Evolutionary conservation across 2,797 vertebrate genomes (phyloP).

Genomic region (Scolopax rusticola): DNA sequence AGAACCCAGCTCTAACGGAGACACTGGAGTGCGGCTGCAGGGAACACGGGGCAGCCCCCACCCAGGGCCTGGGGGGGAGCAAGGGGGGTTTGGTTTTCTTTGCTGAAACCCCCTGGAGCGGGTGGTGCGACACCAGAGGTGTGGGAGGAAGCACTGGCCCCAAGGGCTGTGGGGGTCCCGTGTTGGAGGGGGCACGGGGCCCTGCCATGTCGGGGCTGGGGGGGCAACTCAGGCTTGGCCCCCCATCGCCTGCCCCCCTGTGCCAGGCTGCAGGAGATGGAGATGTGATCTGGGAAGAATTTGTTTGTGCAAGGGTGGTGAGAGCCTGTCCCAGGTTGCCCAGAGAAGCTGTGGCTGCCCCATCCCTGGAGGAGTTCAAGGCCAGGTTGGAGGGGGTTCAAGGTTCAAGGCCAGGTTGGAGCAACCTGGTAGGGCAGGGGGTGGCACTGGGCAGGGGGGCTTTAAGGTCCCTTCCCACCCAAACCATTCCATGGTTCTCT

Average conservation of each 20-base stretch:
- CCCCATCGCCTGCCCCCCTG: fast-evolving
- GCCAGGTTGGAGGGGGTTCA: neutral
- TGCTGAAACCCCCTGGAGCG: fast-evolving
- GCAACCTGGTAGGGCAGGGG: neutral
- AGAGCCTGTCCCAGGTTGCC: too few species aligned
- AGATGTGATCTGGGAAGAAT: too few species aligned
- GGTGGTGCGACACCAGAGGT: fast-evolving
- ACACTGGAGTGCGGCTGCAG: neutral
- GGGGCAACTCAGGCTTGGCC: neutral
- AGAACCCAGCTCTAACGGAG: neutral
- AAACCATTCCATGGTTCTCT: neutral
- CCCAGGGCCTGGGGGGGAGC: fast-evolving
- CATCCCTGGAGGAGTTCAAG: neutral
- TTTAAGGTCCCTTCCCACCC: neutral
- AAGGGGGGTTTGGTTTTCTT: neutral
- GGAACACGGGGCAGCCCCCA: neutral
- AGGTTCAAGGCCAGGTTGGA: neutral
- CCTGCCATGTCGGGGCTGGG: neutral
- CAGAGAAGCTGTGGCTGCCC: neutral
- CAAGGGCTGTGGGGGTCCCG: fast-evolving
- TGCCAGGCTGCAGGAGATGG: too few species aligned
- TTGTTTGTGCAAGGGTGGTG: too few species aligned
- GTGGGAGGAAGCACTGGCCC: neutral
- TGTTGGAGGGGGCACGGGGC: fast-evolving
- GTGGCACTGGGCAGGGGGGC: neutral